Evolutionary conservation across 2,113 vertebrate species (phyloP), one percentile per base, ranked within the genome.

Genomic region (Callorhinus ursinus): DNA sequence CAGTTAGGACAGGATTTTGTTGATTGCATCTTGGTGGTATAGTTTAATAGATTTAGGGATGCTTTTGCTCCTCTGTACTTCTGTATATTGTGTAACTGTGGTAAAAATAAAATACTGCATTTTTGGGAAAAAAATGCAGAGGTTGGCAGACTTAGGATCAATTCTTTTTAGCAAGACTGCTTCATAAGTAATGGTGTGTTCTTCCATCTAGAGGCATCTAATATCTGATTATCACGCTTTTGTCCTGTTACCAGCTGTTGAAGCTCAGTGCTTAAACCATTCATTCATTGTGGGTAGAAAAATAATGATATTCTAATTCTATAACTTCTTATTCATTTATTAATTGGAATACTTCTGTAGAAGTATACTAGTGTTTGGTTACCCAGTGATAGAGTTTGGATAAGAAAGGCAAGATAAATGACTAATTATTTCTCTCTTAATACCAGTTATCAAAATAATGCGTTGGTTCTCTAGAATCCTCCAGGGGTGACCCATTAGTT

Each of bases 361-460:
- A 96, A 87, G n/a, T 21, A 61, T 76, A 72, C 61, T 42, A 65
- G 12, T 18, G 33, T 69, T 88, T 90, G 21, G 18, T 71, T 95
- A 84, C n/a, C 12, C 5, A 72, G 11, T 88, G 55, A 71, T 46
- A 80, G 2, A 51, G 2, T 84, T 85, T 86, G 11, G 65, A 22
- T 51, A 87, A 24, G 22, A 72, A 87, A 92, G 13, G 65, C 36
- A 94, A 92, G 31, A 26, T 83, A 83, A 95, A 79, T 84, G 18
- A 57, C 16, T 14, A 51, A 72, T 79, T 77, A 61, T 90, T 94
- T 90, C 28, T 51, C 63, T 96, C 42, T 71, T 33, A 76, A 89
- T 95, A 18, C 31, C 57, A 95, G 31, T 19, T 79, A 84, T 93
- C 42, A 96, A 94, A 85, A 92, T 39, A 82, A 96, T 59, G 31